These are phyloP conservation scores for Cyprinodon variegatus DNA, from an alignment of 2,113 vertebrate genomes.

Conservation along the genomic window DNA sequence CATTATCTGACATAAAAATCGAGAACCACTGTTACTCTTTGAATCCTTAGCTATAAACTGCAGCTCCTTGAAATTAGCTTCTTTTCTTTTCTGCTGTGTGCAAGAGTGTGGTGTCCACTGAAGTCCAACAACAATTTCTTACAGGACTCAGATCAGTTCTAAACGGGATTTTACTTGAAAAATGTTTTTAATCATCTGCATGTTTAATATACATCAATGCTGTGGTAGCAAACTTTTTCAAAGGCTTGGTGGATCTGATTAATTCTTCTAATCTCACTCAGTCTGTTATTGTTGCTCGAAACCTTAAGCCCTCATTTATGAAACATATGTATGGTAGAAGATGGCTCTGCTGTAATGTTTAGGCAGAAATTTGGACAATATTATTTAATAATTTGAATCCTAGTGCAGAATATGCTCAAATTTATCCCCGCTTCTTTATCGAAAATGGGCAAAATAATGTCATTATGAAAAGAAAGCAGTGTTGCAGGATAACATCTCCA, in stretches of 20 bases:
- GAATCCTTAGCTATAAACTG: slow-evolving; percentile 3
- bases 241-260: not conserved
- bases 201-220: not conserved
- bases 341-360: not conserved
- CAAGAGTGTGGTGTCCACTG: not conserved
- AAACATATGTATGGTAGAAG: not conserved
- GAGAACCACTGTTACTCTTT: not conserved
- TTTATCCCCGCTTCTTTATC: not conserved
- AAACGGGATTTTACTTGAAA: not conserved
- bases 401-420: not conserved
- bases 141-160: not conserved
- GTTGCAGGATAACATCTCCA: not conserved
- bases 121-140: not conserved
- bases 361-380: not conserved
- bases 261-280: not conserved
- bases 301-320: not conserved
- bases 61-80: slow-evolving; percentile 6
- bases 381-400: not conserved
- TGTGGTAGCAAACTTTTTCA: not conserved
- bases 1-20: not conserved
- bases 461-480: not conserved
- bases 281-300: not conserved
- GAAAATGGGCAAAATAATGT: not conserved
- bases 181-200: not conserved
- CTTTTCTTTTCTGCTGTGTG: not conserved